phyloP scores from a whole-genome alignment of 2,113 vertebrate genomes.

The Argyrosomus japonicus region DNA sequence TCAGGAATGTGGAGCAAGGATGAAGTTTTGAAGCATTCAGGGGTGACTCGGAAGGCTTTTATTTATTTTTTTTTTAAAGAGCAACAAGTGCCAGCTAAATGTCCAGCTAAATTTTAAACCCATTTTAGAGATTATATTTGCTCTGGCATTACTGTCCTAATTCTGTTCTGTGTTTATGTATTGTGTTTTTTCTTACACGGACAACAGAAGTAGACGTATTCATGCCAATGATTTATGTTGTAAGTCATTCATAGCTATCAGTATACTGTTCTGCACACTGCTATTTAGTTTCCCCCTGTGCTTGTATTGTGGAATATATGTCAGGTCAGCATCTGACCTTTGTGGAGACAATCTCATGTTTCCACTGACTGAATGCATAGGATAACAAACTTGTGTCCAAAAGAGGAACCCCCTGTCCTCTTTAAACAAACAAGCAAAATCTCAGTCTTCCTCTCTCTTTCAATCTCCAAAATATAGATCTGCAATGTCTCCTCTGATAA shows the following conservation, averaged over 20 bases:
- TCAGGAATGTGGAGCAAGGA: constrained; percentile 78
- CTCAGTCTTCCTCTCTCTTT: constrained; percentile 10
- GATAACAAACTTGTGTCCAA: constrained; percentile 48
- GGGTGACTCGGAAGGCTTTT: constrained; percentile 41
- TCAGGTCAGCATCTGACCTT: constrained; percentile 59
- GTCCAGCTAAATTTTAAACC: background rate
- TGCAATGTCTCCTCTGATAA: constrained; percentile 8
- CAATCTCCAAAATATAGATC: constrained; percentile 44
- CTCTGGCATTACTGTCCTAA: background rate
- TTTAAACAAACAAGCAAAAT: constrained; percentile 56
- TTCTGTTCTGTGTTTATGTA: background rate
- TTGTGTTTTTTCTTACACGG: background rate
- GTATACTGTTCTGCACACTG: constrained; percentile 16
- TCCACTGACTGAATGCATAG: constrained; percentile 41
- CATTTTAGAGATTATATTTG: background rate
- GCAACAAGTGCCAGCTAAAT: constrained; percentile 23
- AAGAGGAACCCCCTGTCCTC: constrained; percentile 47
- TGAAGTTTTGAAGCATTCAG: constrained; percentile 71
- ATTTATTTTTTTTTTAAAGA: constrained; percentile 32
- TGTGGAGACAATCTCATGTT: constrained; percentile 58
- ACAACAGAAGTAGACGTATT: constrained; percentile 21
- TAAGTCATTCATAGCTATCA: constrained; percentile 5
- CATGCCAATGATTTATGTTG: constrained; percentile 14
- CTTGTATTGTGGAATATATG: constrained; percentile 46
- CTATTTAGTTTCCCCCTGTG: constrained; percentile 30